Percentiles rank a stretch among this genome's conserved stretches.
Conservation (phyloP, 2,888 invertebrate species). For the Junonia oenone region DNA sequence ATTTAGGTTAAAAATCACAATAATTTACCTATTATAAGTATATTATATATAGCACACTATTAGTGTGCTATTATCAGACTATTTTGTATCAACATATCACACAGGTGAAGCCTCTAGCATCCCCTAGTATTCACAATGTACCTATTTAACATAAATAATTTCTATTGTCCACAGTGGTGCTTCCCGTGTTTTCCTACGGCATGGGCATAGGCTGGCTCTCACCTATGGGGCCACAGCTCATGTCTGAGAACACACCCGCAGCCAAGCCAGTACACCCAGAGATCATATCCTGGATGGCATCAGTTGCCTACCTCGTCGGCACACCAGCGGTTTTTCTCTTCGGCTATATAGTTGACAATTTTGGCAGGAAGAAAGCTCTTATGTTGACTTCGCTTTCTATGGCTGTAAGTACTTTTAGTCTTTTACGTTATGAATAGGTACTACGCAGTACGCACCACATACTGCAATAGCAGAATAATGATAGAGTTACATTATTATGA, state of each 20-base stretch:
- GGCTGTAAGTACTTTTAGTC: conserved; percentile 55
- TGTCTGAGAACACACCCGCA: conserved; percentile 63
- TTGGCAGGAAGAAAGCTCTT: conserved; percentile 73
- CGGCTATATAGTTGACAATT: conserved; percentile 72
- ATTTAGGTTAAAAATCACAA: too few relatives aligned
- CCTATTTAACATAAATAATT: too few relatives aligned
- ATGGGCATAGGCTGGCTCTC: conserved; percentile 79
- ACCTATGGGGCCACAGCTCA: conserved; percentile 73
- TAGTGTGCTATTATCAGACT: too few relatives aligned
- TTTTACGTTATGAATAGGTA: too few relatives aligned
- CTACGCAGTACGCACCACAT: too few relatives aligned
- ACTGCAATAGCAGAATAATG: too few relatives aligned
- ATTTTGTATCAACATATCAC: too few relatives aligned
- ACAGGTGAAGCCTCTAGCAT: too few relatives aligned
- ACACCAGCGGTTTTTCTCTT: conserved; percentile 75
- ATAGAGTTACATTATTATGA: too few relatives aligned
- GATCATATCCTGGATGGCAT: conserved; percentile 78
- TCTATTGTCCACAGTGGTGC: conserved; percentile 61
- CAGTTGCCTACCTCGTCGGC: conserved; percentile 76
- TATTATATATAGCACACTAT: too few relatives aligned
- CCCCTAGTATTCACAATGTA: too few relatives aligned
- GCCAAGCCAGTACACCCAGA: conserved; percentile 60
- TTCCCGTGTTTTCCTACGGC: conserved; percentile 77
- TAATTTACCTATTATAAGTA: too few relatives aligned
- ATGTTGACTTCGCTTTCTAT: conserved; percentile 63